Evolutionary conservation across 2,888 invertebrate genomes (phyloP).

Genomic region (Sepioteuthis lessoniana): DNA sequence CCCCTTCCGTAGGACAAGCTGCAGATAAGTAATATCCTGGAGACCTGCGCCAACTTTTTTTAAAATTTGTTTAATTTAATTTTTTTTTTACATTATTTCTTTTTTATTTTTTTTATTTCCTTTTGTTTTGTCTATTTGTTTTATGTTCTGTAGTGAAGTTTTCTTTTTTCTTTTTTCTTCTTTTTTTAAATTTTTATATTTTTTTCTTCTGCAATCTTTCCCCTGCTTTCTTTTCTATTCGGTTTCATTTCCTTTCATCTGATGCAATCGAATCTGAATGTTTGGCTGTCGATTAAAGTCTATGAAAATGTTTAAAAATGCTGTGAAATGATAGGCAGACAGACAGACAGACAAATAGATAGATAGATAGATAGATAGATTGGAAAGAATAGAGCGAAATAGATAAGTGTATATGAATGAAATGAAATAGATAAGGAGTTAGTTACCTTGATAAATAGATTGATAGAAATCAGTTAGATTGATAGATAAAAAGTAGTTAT

Average conservation of each 20-base stretch:
- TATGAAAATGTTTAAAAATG: background rate
- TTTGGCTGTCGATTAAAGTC: background rate
- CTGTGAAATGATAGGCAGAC: background rate
- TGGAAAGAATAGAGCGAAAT: background rate
- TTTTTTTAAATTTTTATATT: background rate
- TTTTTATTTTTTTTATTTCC: background rate
- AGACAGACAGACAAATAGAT: background rate
- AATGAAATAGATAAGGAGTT: background rate
- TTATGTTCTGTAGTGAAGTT: background rate
- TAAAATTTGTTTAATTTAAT: background rate
- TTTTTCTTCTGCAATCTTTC: background rate
- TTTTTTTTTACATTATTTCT: background rate
- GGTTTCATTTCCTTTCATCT: conserved; percentile 33
- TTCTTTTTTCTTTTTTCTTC: background rate
- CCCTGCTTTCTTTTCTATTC: background rate
- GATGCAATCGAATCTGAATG: background rate
- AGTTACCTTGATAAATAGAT: background rate
- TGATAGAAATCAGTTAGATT: background rate
- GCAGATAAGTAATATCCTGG: conserved; percentile 11
- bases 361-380: background rate
- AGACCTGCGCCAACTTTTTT: background rate
- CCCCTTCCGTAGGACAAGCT: background rate
- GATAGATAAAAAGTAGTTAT: no score
- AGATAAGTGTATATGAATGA: background rate
- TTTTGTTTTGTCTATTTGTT: background rate